Percentiles rank a stretch among this genome's conserved stretches.
phyloP scores from a whole-genome alignment of 1,140 invertebrate genomes.

The Halesus radiatus region DNA sequence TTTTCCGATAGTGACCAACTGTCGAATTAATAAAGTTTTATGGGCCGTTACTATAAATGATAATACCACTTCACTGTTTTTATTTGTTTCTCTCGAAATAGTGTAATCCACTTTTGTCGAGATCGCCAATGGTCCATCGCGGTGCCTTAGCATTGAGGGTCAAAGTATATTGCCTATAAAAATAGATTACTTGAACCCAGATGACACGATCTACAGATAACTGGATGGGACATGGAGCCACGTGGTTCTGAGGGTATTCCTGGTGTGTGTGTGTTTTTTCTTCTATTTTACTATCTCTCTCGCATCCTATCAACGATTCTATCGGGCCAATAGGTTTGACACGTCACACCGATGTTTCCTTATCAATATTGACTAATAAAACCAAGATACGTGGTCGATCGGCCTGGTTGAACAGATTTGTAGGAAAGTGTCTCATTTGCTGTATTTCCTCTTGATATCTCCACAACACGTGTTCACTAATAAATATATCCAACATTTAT shows the following conservation, averaged over 20 bases:
- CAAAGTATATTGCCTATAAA: constrained; percentile 33
- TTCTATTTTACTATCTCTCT: not conserved
- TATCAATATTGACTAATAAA: constrained; percentile 18
- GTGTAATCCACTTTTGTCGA: constrained; percentile 15
- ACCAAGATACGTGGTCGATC: not conserved
- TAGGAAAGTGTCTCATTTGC: too few species aligned
- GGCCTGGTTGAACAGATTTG: not conserved
- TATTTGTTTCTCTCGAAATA: constrained; percentile 3
- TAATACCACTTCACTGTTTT: not conserved
- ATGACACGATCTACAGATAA: constrained; percentile 23
- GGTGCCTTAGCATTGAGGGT: constrained; percentile 7
- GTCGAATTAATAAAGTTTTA: constrained; percentile 27
- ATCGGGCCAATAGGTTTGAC: too few species aligned
- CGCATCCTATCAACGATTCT: not conserved
- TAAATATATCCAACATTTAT: too few species aligned
- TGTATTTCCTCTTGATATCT: too few species aligned
- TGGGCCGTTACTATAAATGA: constrained; percentile 10
- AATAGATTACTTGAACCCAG: constrained; percentile 28
- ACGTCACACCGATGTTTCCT: not conserved
- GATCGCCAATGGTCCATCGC: not conserved
- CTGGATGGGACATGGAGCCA: constrained; percentile 1
- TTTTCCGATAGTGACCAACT: constrained; percentile 10
- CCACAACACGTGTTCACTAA: too few species aligned
- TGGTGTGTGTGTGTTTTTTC: not conserved
- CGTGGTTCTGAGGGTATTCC: not conserved